These are phyloP conservation scores for Strix aluco DNA, from an alignment of 2,113 vertebrate genomes.

Conservation along the genomic window DNA sequence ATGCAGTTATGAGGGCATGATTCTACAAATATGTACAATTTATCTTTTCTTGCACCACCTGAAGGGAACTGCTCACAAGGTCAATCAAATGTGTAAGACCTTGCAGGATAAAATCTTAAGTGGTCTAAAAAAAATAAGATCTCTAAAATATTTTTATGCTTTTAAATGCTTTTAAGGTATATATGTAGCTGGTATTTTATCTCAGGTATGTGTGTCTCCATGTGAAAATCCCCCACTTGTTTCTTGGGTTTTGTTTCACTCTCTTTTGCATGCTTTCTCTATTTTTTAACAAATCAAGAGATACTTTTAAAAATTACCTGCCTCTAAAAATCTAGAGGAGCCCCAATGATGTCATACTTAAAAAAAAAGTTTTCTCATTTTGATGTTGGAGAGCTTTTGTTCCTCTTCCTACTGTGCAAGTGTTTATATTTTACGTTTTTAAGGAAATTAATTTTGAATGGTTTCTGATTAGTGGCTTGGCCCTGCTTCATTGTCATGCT, in stretches of 20 bases:
- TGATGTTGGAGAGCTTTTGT: neutral
- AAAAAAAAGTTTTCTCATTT: neutral
- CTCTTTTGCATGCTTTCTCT: neutral
- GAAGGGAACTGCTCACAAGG: neutral
- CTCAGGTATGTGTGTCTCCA: neutral
- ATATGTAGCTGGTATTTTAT: neutral
- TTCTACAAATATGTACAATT: neutral
- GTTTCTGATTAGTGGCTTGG: slow-evolving; percentile 39
- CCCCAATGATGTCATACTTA: neutral
- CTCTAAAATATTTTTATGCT: neutral
- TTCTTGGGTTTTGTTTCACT: neutral
- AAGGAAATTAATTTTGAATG: slow-evolving; percentile 30
- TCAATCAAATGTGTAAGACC: neutral
- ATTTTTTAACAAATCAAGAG: neutral
- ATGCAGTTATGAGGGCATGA: neutral
- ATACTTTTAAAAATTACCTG: neutral
- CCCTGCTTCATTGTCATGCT: neutral
- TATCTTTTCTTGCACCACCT: neutral
- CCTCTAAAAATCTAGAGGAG: neutral
- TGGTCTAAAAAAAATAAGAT: neutral
- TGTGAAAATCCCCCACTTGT: neutral
- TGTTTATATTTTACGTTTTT: slow-evolving; percentile 15
- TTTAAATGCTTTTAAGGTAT: neutral
- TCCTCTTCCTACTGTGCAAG: neutral
- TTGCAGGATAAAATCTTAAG: neutral